phyloP scores from a whole-genome alignment of 2,888 invertebrate genomes.

The Agapetus fuscipes region DNA sequence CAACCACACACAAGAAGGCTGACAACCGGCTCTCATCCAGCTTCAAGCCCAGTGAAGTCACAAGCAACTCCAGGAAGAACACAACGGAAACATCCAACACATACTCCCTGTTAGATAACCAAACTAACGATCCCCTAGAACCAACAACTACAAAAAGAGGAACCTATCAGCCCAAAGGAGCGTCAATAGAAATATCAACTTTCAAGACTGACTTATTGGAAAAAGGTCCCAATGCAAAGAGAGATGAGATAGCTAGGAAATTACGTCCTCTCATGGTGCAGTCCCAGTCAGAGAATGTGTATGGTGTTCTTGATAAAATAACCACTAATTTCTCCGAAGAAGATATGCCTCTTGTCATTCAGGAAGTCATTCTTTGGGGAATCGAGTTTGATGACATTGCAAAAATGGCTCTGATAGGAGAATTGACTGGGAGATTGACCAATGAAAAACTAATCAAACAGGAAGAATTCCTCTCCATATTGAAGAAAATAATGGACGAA shows the following conservation, averaged over 20 bases:
- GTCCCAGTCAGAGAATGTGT: conserved; percentile 6
- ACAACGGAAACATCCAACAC: conserved; percentile 35
- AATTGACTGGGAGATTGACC: conserved; percentile 12
- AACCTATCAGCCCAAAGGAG: conserved; percentile 38
- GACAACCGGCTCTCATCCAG: conserved; percentile 23
- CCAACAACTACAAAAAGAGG: conserved; percentile 2
- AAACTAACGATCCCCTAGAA: conserved; percentile 21
- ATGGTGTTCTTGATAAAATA: conserved; percentile 14
- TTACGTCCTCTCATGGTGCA: conserved; percentile 5
- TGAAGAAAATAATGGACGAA: conserved; percentile 11
- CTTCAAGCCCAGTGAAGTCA: conserved; percentile 16
- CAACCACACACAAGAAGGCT: conserved; percentile 26
- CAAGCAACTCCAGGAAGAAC: conserved; percentile 16
- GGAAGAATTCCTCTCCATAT: conserved; percentile 7
- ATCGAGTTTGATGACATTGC: conserved; percentile 7
- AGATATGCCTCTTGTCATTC: conserved; percentile 9
- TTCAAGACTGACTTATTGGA: conserved; percentile 30
- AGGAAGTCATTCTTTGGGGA: conserved; percentile 13
- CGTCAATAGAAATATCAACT: conserved; percentile 42
- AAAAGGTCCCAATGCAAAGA: background rate
- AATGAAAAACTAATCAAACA: conserved; percentile 8
- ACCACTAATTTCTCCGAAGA: conserved; percentile 2
- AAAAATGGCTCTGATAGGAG: conserved; percentile 11
- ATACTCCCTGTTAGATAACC: conserved; percentile 37
- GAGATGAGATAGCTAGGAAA: conserved; percentile 4